Evolutionary conservation across 2,888 invertebrate species (phyloP), one percentile per base, ranked within the genome.

Genomic region (Adela reaumurella): DNA sequence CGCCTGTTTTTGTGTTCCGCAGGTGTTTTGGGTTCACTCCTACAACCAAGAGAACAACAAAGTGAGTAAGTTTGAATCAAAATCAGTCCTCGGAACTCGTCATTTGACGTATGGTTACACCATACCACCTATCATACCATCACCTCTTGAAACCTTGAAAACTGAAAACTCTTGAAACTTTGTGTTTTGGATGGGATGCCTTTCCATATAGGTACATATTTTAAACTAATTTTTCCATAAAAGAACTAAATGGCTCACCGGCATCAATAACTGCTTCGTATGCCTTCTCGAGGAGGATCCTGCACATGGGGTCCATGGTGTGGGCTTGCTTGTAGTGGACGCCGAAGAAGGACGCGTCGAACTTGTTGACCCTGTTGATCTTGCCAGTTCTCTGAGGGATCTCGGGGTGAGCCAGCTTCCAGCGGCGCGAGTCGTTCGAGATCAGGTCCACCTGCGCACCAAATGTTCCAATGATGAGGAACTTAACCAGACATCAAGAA

Each of bases 191-290:
- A n/a, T n/a, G n/a, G n/a, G n/a, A n/a, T n/a, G n/a, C n/a, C n/a
- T n/a, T n/a, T n/a, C n/a, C n/a, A n/a, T n/a, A n/a, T n/a, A n/a
- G n/a, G n/a, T n/a, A n/a, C n/a, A n/a, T n/a, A n/a, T n/a, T n/a
- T n/a, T n/a, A n/a, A n/a, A n/a, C n/a, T n/a, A n/a, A n/a, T n/a
- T n/a, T n/a, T n/a, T n/a, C n/a, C n/a, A n/a, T n/a, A n/a, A n/a
- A n/a, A n/a, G n/a, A n/a, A n/a, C n/a, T n/a, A n/a, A n/a, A n/a
- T n/a, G n/a, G n/a, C 63, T 66, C 56, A 62, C 85, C 85, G 54
- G 91, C 85, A 77, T 92, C 92, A 50, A 90, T 81, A 17, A 90
- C 83, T 49, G 88, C 89, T 66, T 92, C 92, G 59, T 88, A 89
- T 0, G 89, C 85, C 49, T 86, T 84, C 66, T 90, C 94, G 55